Evolutionary conservation across 2,797 vertebrate species (phyloP), one percentile per base, ranked within the genome.

Genomic region (Cryptoblepharus egeriae): DNA sequence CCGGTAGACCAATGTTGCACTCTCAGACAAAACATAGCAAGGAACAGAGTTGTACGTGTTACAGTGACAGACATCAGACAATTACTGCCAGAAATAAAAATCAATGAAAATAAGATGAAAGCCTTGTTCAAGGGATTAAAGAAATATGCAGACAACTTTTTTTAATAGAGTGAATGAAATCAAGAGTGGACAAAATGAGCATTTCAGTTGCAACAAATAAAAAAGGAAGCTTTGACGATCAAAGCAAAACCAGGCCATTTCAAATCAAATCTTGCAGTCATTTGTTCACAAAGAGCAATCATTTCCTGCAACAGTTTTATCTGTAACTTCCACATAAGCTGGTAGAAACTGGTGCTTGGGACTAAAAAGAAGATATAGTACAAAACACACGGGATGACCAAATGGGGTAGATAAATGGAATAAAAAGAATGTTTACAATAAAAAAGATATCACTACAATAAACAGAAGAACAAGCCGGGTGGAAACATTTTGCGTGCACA

Each of bases 21-120:
- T 74, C n/a, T 13, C 32, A 81, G 72, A 68, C 26, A 55, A 81
- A 77, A 68, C n/a, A 73, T 10, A 42, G 45, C 39, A 24, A 42
- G 24, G 75, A 76, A 37, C 24, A 77, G 32, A 63, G 39, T 18
- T 73, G 42, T 39, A 61, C 61, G 60, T 78, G 70, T 61, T 74
- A 63, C 13, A 42, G 42, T 58, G 37, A 60, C 35, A 74, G 60
- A 81, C 55, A 60, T 65, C 49, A 81, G 32, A 73, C 52, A 73
- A 81, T 49, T 81, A 73, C 55, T 49, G 39, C 4, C 26, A 60
- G 39, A 73, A 77, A 81, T 49, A 58, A 68, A 81, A 74, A 65
- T 78, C 49, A 83, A 39, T 61, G 55, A 81, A 81, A 68, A 12
- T 74, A 52, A 77, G 5, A 79, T 49, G 63, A 60, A 81, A 85